Conservation (phyloP, 2,888 invertebrate species). For the Platypus cylindrus region DNA sequence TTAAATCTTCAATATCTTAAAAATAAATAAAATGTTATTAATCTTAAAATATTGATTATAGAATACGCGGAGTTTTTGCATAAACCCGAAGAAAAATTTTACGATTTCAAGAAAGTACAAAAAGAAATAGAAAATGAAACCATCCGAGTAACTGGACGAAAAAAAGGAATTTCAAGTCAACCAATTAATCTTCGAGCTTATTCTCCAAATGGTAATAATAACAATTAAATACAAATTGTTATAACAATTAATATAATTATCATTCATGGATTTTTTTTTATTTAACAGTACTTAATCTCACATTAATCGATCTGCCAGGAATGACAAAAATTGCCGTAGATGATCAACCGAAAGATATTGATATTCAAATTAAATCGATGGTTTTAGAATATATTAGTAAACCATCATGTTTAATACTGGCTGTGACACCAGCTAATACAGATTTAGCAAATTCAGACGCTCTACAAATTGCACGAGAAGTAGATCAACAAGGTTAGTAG, state of each 20-base stretch:
- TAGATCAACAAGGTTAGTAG: slow-evolving; percentile 83
- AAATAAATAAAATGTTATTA: neutral
- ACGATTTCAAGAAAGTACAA: slow-evolving; percentile 90
- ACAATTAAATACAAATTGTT: neutral
- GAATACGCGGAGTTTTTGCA: slow-evolving; percentile 98
- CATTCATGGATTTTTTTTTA: slow-evolving; percentile 24
- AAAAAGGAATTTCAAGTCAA: slow-evolving; percentile 96
- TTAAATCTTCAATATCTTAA: neutral
- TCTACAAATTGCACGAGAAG: slow-evolving; percentile 93
- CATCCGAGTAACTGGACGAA: slow-evolving; percentile 90
- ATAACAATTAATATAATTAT: neutral
- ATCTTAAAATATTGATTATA: slow-evolving; percentile 34
- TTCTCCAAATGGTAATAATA: slow-evolving; percentile 78
- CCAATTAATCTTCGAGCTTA: slow-evolving; percentile 98
- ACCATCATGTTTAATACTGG: slow-evolving; percentile 89
- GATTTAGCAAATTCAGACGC: slow-evolving; percentile 99
- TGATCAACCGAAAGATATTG: slow-evolving; percentile 93
- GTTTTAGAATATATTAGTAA: slow-evolving; percentile 88
- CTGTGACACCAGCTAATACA: slow-evolving; percentile 94
- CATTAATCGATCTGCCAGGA: slow-evolving; percentile 88
- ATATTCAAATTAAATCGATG: slow-evolving; percentile 86
- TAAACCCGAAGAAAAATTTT: slow-evolving; percentile 92
- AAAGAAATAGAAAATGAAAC: slow-evolving; percentile 97
- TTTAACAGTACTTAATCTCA: slow-evolving; percentile 82
- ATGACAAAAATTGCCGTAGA: slow-evolving; percentile 95